A percentile compares a stretch with the other conserved stretches of the same genome.
These are phyloP conservation scores for Eudyptes chrysolophus DNA, from an alignment of 2,113 vertebrate species.

Conservation along the genomic window DNA sequence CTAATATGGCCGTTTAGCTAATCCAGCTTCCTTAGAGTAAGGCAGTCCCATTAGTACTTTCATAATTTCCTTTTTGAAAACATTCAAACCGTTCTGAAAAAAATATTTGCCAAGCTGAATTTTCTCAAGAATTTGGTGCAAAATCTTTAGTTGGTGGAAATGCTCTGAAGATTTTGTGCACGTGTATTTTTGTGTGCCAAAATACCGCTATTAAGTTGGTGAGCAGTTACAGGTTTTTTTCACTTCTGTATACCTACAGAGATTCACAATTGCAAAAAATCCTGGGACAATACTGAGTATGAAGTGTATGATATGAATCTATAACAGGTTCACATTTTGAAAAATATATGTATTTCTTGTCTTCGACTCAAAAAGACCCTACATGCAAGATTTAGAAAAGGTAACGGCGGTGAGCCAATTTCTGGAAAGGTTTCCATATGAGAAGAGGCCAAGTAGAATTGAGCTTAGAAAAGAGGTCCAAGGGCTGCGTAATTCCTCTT, in stretches of 20 bases:
- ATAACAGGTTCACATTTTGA: neutral
- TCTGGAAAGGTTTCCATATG: neutral
- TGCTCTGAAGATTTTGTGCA: neutral
- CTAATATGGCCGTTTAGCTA: neutral
- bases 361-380: neutral
- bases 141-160: neutral
- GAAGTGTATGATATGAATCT: neutral
- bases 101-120: neutral
- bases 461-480: neutral
- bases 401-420: neutral
- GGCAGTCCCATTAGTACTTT: neutral
- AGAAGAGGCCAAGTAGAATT: neutral
- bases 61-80: neutral
- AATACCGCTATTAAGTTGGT: neutral
- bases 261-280: neutral
- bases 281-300: neutral
- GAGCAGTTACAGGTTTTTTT: neutral
- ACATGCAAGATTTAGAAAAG: neutral
- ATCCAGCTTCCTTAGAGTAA: neutral
- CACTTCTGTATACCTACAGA: neutral
- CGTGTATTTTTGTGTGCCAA: neutral
- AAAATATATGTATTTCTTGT: neutral
- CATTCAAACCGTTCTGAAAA: neutral
- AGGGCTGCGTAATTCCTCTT: neutral
- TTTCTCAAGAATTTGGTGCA: neutral